These are phyloP conservation scores for Manis crassicaudata DNA, from an alignment of 2,797 vertebrate genomes.

Conservation along the genomic window DNA sequence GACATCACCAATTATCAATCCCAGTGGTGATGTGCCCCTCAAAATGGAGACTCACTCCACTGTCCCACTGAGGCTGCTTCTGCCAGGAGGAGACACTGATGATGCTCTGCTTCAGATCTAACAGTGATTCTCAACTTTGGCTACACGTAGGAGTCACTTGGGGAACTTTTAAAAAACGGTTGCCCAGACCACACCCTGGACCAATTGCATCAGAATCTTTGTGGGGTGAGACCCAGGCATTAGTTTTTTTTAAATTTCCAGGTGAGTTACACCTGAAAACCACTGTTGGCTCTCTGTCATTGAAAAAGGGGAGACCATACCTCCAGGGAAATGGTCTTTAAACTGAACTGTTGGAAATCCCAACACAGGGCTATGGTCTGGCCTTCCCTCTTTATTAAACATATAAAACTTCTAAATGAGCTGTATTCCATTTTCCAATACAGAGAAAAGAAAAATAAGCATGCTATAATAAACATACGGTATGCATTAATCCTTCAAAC, in stretches of 20 bases:
- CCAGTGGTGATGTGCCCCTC: neutral
- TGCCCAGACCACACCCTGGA: neutral
- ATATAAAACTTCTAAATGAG: neutral
- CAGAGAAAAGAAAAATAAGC: neutral
- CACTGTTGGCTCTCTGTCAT: neutral
- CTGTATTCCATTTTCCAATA: neutral
- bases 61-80: neutral
- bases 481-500: neutral
- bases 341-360: neutral
- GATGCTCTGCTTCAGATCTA: neutral
- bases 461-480: neutral
- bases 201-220: neutral
- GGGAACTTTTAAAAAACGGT: neutral
- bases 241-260: neutral
- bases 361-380: neutral
- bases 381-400: neutral
- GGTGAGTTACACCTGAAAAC: neutral
- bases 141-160: neutral
- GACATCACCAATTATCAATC: too few species aligned
- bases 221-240: neutral
- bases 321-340: neutral
- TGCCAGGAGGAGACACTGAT: too few species aligned
- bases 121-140: neutral
- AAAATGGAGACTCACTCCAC: neutral
- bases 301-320: neutral